Conservation (phyloP, 2,797 vertebrate genomes). For the Gymnothorax reevesii region DNA sequence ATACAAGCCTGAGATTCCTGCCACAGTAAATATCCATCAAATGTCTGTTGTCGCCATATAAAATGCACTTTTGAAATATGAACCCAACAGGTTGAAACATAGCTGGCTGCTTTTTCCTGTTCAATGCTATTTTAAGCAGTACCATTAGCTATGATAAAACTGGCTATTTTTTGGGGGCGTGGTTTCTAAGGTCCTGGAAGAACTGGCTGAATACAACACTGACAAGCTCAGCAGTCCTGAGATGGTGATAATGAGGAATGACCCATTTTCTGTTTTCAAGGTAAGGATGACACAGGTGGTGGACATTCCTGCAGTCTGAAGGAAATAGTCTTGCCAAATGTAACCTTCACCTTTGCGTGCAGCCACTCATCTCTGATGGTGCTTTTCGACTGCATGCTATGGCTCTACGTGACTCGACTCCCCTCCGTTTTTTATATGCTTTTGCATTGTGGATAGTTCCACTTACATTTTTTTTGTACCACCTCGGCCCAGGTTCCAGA, state of each 20-base stretch:
- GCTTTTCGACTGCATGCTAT: too few species aligned
- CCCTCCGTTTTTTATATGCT: too few species aligned
- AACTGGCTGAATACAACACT: conserved; percentile 38
- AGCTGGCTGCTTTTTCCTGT: conserved; percentile 25
- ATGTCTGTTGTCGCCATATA: conserved; percentile 19
- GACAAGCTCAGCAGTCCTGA: not conserved
- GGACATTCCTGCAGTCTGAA: too few species aligned
- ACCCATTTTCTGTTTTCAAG: conserved; percentile 60
- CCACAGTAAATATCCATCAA: conserved; percentile 35
- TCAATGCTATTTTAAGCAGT: not conserved
- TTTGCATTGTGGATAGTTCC: too few species aligned
- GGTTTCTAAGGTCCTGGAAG: conserved; percentile 60
- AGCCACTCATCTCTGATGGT: too few species aligned
- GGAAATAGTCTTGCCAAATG: too few species aligned
- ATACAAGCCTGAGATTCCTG: conserved; percentile 33
- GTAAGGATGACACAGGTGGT: conserved; percentile 43
- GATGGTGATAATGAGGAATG: conserved; percentile 33
- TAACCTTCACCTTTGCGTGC: too few species aligned
- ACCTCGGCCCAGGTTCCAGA: too few species aligned
- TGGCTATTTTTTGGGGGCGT: conserved; percentile 25
- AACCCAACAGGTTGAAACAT: conserved; percentile 31
- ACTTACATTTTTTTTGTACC: too few species aligned
- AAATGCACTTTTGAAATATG: not conserved
- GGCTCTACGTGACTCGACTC: too few species aligned
- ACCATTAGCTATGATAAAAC: conserved; percentile 35